Conservation (phyloP, 2,797 vertebrate genomes). For the Hyperoplus immaculatus region DNA sequence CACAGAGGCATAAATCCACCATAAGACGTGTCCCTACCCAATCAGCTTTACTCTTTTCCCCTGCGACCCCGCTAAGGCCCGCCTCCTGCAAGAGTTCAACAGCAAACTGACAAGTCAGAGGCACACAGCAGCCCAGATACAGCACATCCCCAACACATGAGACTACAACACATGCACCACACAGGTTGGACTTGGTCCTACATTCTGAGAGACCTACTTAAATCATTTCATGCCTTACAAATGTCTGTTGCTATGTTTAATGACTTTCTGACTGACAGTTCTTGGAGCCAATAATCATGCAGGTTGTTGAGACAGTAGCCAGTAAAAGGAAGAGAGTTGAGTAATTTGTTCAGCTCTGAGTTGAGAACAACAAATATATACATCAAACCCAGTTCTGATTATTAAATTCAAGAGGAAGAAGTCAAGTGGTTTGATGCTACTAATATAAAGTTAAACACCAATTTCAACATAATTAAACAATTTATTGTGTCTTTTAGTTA, state of each 20-base stretch:
- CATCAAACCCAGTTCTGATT: conserved; percentile 19
- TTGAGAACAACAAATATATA: conserved; percentile 28
- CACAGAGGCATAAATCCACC: conserved; percentile 84
- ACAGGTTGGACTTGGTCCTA: conserved; percentile 33
- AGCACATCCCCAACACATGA: conserved; percentile 73
- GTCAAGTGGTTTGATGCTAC: too few species aligned
- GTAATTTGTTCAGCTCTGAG: conserved; percentile 29
- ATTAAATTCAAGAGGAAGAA: not conserved
- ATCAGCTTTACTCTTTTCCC: conserved; percentile 87
- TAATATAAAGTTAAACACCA: not conserved
- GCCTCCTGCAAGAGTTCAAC: conserved; percentile 87
- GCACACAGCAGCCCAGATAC: conserved; percentile 79
- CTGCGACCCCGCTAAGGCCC: conserved; percentile 85
- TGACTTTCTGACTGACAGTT: conserved; percentile 45
- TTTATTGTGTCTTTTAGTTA: not conserved
- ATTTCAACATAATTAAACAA: not conserved
- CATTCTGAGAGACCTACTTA: conserved; percentile 6
- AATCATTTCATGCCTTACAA: conserved; percentile 27
- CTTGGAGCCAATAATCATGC: conserved; percentile 44
- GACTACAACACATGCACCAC: conserved; percentile 68
- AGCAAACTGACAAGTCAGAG: conserved; percentile 85
- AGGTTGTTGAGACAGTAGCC: conserved; percentile 36
- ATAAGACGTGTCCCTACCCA: conserved; percentile 86
- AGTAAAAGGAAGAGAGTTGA: conserved; percentile 8
- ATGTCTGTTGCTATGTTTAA: conserved; percentile 19